Percentiles rank a stretch among this genome's conserved stretches.
Conservation (phyloP, 2,113 vertebrate genomes). For the Pelmatolapia mariae region DNA sequence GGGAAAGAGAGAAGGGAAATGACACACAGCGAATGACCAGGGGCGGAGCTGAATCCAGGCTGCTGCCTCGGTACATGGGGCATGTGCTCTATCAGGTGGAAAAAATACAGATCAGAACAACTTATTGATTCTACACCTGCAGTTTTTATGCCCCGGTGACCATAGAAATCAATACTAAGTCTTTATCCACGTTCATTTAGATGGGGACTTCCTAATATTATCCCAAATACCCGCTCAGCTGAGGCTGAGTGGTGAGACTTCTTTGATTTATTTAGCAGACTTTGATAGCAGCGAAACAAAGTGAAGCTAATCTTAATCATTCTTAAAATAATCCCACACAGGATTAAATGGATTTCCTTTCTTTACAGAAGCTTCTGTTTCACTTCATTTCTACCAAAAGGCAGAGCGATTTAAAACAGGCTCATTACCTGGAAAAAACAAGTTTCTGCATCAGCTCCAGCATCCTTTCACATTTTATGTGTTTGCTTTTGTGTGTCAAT, state of each 20-base stretch:
- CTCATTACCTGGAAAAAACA: background rate
- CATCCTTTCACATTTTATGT: background rate
- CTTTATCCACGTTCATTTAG: background rate
- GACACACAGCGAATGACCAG: background rate
- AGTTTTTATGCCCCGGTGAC: background rate
- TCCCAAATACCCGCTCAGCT: rapidly evolving
- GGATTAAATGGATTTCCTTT: rapidly evolving
- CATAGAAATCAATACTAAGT: rapidly evolving
- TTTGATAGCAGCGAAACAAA: background rate
- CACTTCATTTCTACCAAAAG: background rate
- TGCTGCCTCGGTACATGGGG: background rate
- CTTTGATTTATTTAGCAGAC: background rate
- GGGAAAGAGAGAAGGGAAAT: background rate
- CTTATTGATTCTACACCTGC: background rate
- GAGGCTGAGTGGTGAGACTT: background rate
- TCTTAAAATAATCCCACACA: background rate
- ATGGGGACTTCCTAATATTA: background rate
- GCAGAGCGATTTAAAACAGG: background rate
- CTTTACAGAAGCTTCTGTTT: background rate
- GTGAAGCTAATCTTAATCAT: background rate
- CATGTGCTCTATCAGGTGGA: background rate
- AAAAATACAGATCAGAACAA: background rate
- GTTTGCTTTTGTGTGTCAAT: background rate
- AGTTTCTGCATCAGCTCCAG: background rate
- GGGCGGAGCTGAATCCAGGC: background rate